Evolutionary conservation across 2,797 vertebrate species (phyloP), one percentile per base, ranked within the genome.

Genomic region (Pseudocheirus occidentalis): DNA sequence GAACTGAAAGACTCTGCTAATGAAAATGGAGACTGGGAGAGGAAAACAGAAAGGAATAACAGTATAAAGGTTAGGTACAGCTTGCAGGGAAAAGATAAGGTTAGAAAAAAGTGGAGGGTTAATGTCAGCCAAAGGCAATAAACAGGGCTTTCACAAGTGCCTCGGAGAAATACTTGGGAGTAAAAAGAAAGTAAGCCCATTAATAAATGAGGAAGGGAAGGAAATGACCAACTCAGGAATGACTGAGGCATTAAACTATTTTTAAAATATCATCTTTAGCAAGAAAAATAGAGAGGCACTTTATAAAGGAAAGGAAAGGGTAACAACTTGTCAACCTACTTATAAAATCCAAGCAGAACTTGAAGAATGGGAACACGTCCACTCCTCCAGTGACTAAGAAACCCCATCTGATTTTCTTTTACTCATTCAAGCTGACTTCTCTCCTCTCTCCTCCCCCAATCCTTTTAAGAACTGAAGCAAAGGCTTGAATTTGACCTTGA

Each of bases 71-170:
- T 97, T 97, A 95, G 97, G 73, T 94, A 73, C 96, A 92, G 59
- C 97, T 93, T 96, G 97, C 96, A 92, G 92, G 93, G 95, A 58
- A 92, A 29, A 97, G 97, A 98, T 97, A 97, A 97, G 96, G 81
- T 54, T 81, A 92, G 96, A 91, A 95, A 96, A 96, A 91, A 91
- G 94, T 93, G 95, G 97, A 97, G 95, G 97, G 97, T 95, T 95
- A 93, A 96, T 97, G 96, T 96, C 97, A 94, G 97, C 98, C 97
- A 98, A 97, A 97, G 95, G 96, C 97, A 97, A 97, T 97, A 97
- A 97, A 97, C 97, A 97, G 95, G 46, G 93, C 94, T 96, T 94
- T 94, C 97, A 94, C 55, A 29, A 96, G 50, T 1, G 94, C 94
- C 97, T 92, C 95, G 28, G 96, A 97, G 95, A 96, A 87, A 57